Base-by-base conservation (phyloP, 2,797 vertebrate genomes). In the Crotalus adamanteus region DNA sequence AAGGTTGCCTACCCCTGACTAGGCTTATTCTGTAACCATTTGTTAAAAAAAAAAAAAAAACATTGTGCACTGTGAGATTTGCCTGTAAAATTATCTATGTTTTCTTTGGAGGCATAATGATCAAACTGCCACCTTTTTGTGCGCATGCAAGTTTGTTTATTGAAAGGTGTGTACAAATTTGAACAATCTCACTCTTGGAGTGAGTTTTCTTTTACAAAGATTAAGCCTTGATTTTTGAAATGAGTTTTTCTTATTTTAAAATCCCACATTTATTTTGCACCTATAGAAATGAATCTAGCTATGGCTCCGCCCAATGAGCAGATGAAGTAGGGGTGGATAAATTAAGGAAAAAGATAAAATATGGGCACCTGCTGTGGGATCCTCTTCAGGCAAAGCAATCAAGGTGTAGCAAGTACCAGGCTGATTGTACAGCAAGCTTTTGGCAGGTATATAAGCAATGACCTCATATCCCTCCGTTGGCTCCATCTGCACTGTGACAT, bases 401-500 rank as follows among this genome's bases (percentile, higher is more conserved):
- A 98, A 94, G 0, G 98, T 98, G 93, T 98, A 98, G 96, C 98
- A 98, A 88, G 97, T 98, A 12, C 97, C 97, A 0, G 98, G 98
- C 94, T 98, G 98, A 96, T 98, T 98, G 95, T 98, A 98, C 65
- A 98, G 96, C 90, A 98, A 96, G 94, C 95, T 97, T 93, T 97
- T 97, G 90, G 97, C 98, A 87, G 98, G 98, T 87, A 98, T 78
- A 0, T 96, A 98, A 56, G 97, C 97, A 57, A 98, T 96, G 60
- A 98, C 97, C 94, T 98, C 98, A 91, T 98, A 98, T 7, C 97
- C 98, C 95, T 98, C 98, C 0, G 98, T 98, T 31, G 98, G 98
- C 92, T 98, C 98, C 98, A 98, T 98, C 94, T 98, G 98, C 92
- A 98, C 98, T 0, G 98, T 98, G 94, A 98, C 97, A 18, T 98